Percentiles rank a stretch among this genome's conserved stretches.
Conservation (phyloP, 2,113 vertebrate genomes). For the Sander vitreus region DNA sequence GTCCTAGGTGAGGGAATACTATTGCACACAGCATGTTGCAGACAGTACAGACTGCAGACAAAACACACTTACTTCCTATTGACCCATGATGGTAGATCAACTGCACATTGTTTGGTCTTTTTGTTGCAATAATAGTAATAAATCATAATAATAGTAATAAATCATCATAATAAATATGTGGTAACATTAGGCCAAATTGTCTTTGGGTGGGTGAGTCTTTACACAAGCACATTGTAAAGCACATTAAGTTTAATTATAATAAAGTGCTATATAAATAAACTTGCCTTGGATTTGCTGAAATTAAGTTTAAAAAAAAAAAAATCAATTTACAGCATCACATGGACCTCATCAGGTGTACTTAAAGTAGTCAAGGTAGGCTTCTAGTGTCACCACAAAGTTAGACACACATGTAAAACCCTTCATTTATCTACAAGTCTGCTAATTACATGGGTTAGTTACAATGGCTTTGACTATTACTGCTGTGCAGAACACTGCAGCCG, state of each 20-base stretch:
- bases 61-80: not conserved
- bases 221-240: not conserved
- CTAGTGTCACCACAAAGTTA: not conserved
- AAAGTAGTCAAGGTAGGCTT: not conserved
- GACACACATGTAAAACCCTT: conserved; percentile 4
- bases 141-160: conserved; percentile 2
- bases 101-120: not conserved
- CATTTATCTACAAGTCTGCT: conserved; percentile 13
- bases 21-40: not conserved
- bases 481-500: not conserved
- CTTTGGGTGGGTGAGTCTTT: not conserved
- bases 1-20: conserved; percentile 2
- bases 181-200: not conserved
- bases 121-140: not conserved
- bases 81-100: not conserved
- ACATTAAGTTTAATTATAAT: not conserved
- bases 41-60: not conserved
- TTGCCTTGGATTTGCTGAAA: not conserved
- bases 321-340: not conserved
- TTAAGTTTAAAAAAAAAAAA: too few relatives aligned
- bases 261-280: not conserved
- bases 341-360: not conserved
- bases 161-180: not conserved
- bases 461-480: conserved; percentile 30
- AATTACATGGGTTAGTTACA: conserved; percentile 39